Evolutionary conservation across 1,140 invertebrate genomes (phyloP).

Genomic region (Heliothis virescens): DNA sequence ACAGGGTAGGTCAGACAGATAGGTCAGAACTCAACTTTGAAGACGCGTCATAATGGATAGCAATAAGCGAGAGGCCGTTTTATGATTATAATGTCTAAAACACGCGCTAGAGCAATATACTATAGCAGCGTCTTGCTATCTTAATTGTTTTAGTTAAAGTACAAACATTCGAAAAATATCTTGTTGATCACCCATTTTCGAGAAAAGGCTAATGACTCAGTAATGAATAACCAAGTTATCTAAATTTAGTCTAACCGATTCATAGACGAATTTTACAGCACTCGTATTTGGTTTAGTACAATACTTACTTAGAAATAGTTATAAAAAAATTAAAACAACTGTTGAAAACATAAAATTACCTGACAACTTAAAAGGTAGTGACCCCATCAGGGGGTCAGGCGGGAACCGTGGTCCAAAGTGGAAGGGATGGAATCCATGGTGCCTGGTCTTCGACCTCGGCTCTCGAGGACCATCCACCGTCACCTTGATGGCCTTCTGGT

Average conservation of each 20-base stretch:
- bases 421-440: conserved; percentile 94
- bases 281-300: too few relatives aligned
- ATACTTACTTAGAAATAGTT: not conserved
- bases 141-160: too few relatives aligned
- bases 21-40: conserved; percentile 39
- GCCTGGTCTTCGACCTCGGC: conserved; percentile 96
- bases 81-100: not conserved
- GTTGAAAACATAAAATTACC: conserved; percentile 85
- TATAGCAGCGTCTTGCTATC: too few relatives aligned
- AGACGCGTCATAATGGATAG: conserved; percentile 16
- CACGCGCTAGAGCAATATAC: too few relatives aligned
- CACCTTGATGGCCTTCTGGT: conserved; percentile 98
- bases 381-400: conserved; percentile 92
- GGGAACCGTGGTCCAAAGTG: conserved; percentile 94
- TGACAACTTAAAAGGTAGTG: conserved; percentile 93
- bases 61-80: not conserved
- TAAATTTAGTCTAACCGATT: too few relatives aligned
- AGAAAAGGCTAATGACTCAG: too few relatives aligned
- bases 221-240: too few relatives aligned
- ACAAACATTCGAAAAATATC: too few relatives aligned
- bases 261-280: too few relatives aligned
- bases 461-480: conserved; percentile 99
- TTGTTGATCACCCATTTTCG: too few relatives aligned
- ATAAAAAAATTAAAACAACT: not conserved
- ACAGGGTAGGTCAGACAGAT: too few relatives aligned